Conservation (phyloP, 2,888 invertebrate genomes). For the Psylliodes chrysocephalus region DNA sequence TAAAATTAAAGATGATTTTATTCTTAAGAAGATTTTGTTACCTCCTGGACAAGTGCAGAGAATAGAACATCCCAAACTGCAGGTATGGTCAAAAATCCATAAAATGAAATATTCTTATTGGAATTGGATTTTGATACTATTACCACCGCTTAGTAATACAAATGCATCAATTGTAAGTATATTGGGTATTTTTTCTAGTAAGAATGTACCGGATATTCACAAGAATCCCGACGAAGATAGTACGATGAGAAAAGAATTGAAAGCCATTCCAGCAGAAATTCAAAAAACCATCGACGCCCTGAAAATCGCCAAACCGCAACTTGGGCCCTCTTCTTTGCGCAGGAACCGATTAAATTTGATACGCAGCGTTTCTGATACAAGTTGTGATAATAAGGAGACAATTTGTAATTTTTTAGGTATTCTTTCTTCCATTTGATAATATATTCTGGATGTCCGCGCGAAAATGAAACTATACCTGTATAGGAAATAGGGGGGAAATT, state of each 20-base stretch:
- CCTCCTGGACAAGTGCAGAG: conserved; percentile 15
- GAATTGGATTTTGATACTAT: too few relatives aligned
- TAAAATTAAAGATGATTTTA: conserved; percentile 22
- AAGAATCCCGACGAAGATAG: conserved; percentile 30
- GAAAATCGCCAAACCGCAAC: conserved; percentile 40
- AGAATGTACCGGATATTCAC: conserved; percentile 46
- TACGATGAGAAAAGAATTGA: conserved; percentile 2
- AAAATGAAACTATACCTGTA: too few relatives aligned
- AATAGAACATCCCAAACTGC: conserved; percentile 10
- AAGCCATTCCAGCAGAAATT: conserved; percentile 43
- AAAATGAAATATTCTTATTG: too few relatives aligned
- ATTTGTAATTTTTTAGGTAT: conserved; percentile 37
- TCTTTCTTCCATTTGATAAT: too few relatives aligned
- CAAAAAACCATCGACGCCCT: conserved; percentile 44
- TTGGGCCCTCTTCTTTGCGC: conserved; percentile 19
- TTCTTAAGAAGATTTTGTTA: conserved; percentile 29
- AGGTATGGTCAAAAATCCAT: too few relatives aligned
- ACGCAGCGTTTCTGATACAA: conserved; percentile 33
- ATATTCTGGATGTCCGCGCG: too few relatives aligned
- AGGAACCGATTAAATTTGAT: conserved; percentile 34
- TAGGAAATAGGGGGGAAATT: too few relatives aligned
- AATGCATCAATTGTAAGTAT: too few relatives aligned
- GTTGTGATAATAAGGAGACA: conserved; percentile 38
- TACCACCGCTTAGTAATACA: too few relatives aligned
- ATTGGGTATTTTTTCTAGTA: too few relatives aligned